Conservation (phyloP, 1,140 invertebrate genomes). For the Lordiphosa stackelbergi region DNA sequence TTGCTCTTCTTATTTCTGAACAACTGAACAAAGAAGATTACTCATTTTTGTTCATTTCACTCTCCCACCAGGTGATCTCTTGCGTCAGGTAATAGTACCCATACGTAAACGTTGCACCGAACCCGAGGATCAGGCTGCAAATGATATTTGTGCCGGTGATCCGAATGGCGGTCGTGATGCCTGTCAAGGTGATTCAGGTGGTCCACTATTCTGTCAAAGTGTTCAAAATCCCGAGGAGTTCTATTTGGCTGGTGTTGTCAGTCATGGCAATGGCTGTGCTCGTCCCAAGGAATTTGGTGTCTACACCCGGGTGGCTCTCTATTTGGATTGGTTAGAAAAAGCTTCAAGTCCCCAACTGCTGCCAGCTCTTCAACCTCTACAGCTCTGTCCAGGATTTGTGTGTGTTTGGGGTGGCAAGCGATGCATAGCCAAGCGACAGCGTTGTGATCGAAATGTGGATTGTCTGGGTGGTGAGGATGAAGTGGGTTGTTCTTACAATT, state of each 20-base stretch:
- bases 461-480: slow-evolving; percentile 89
- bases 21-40: too few relatives aligned
- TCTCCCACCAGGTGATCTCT: slow-evolving; percentile 76
- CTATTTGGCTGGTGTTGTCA: slow-evolving; percentile 87
- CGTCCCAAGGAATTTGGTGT: slow-evolving; percentile 87
- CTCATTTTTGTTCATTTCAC: too few relatives aligned
- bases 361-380: slow-evolving; percentile 78
- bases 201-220: slow-evolving; percentile 86
- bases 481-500: slow-evolving; percentile 79
- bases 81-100: slow-evolving; percentile 81
- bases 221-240: slow-evolving; percentile 81
- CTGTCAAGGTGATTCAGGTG: slow-evolving; percentile 88
- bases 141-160: slow-evolving; percentile 87
- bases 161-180: slow-evolving; percentile 86
- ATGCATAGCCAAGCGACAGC: slow-evolving; percentile 82
- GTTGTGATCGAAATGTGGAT: slow-evolving; percentile 85
- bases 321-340: slow-evolving; percentile 84
- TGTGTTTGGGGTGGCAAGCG: slow-evolving; percentile 81
- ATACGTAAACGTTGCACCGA: slow-evolving; percentile 79
- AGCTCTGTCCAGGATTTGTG: slow-evolving; percentile 83
- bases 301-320: slow-evolving; percentile 87
- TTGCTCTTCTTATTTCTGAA: too few relatives aligned
- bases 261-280: slow-evolving; percentile 89
- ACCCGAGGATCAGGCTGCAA: slow-evolving; percentile 80
- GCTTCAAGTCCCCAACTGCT: slow-evolving; percentile 52